A percentile compares a stretch with the other conserved stretches of the same genome.
Conservation (phyloP, 2,888 invertebrate genomes). For the Smittia aterrima region DNA sequence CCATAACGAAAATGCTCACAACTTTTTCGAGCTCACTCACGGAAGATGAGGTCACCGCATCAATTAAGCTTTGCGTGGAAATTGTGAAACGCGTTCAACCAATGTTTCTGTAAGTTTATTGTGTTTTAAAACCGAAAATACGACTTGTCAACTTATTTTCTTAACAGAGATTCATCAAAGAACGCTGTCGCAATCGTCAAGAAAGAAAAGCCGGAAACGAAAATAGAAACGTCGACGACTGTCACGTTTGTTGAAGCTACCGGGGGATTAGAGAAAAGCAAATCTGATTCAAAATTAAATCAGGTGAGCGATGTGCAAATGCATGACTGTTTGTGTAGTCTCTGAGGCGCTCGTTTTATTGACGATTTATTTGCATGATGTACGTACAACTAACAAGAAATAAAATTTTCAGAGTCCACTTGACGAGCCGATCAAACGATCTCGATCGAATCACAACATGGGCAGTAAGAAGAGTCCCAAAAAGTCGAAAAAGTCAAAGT, state of each 20-base stretch:
- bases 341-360: neutral
- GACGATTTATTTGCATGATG: conserved; percentile 44
- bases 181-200: neutral
- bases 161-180: conserved; percentile 7
- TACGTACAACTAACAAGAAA: conserved; percentile 54
- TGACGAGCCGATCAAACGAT: conserved; percentile 56
- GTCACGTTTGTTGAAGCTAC: conserved; percentile 42
- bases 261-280: conserved; percentile 60
- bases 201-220: conserved; percentile 29
- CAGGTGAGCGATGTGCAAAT: conserved; percentile 48
- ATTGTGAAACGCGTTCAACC: conserved; percentile 75
- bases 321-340: neutral
- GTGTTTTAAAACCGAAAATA: neutral
- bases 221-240: neutral
- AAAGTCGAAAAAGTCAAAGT: conserved; percentile 59
- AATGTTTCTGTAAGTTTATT: conserved; percentile 53
- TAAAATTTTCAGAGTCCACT: conserved; percentile 51
- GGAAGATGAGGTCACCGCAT: conserved; percentile 61
- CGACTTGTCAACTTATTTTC: neutral
- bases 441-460: conserved; percentile 59
- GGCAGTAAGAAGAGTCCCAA: conserved; percentile 51
- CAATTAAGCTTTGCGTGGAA: conserved; percentile 68
- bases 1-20: conserved; percentile 63
- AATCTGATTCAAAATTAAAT: conserved; percentile 64
- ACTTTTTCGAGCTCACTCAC: conserved; percentile 55